These are phyloP conservation scores for Myotis myotis DNA, from an alignment of 2,797 vertebrate genomes.

Conservation along the genomic window DNA sequence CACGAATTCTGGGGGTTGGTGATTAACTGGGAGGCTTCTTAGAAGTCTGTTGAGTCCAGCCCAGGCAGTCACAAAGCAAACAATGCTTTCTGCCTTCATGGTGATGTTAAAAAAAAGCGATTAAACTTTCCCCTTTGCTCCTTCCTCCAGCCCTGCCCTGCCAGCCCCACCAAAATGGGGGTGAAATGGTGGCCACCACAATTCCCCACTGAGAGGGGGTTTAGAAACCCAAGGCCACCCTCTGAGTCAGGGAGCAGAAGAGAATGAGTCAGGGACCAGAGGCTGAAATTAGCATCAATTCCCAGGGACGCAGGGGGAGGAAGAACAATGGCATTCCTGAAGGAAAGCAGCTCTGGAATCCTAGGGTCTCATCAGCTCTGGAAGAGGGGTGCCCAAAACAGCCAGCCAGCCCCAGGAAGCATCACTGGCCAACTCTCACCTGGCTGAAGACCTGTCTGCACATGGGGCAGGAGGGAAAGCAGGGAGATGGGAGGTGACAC, in stretches of 20 bases:
- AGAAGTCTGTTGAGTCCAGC: neutral
- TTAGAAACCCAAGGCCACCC: constrained; percentile 65
- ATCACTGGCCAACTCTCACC: constrained; percentile 42
- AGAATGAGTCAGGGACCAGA: constrained; percentile 76
- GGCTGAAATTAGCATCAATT: constrained; percentile 74
- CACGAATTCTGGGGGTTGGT: neutral
- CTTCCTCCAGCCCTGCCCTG: neutral
- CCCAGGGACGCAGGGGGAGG: constrained; percentile 26
- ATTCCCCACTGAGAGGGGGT: constrained; percentile 57
- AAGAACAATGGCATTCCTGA: constrained; percentile 57
- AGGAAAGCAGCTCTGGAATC: constrained; percentile 43
- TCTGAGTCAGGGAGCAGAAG: constrained; percentile 64
- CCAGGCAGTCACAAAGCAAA: constrained; percentile 19
- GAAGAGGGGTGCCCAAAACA: constrained; percentile 45
- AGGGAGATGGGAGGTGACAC: neutral
- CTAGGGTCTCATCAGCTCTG: constrained; percentile 50
- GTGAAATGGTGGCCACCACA: neutral
- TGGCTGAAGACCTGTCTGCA: neutral
- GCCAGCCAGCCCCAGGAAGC: constrained; percentile 29
- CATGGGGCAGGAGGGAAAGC: neutral
- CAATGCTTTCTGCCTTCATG: constrained; percentile 12
- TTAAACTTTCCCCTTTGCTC: neutral
- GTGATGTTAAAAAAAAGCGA: constrained; percentile 38
- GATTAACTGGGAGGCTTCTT: constrained; percentile 17
- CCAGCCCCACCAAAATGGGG: neutral